These are phyloP conservation scores for Bubalus kerabau DNA, from an alignment of 2,113 vertebrate species.

Conservation along the genomic window DNA sequence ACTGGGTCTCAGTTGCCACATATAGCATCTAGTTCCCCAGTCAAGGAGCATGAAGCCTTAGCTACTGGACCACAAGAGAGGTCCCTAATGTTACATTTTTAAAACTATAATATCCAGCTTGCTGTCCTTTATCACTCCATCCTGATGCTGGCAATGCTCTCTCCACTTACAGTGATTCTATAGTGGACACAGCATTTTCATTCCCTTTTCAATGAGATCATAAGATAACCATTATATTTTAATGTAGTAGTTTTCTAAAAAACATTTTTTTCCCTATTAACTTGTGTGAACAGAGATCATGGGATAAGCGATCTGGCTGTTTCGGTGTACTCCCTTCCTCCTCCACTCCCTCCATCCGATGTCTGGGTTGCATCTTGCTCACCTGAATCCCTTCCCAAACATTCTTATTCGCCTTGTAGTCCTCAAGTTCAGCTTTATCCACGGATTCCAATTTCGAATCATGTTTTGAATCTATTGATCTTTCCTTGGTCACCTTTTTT, in stretches of 20 bases:
- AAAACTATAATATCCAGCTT: not conserved
- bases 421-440: not conserved
- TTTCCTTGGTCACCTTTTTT: not conserved
- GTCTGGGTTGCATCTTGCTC: not conserved
- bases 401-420: not conserved
- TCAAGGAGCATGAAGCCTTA: not conserved
- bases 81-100: not conserved
- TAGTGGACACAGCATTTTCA: not conserved
- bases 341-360: not conserved
- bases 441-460: not conserved
- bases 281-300: not conserved
- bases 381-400: not conserved
- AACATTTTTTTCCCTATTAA: not conserved
- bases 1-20: not conserved
- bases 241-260: not conserved
- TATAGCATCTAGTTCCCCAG: not conserved
- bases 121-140: not conserved
- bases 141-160: too few relatives aligned
- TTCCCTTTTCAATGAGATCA: not conserved
- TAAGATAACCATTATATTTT: not conserved
- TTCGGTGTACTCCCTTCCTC: not conserved
- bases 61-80: not conserved
- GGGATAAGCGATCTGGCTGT: not conserved
- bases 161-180: not conserved
- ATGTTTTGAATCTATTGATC: not conserved